Conservation (phyloP, 2,797 vertebrate species). For the Cygnus olor region DNA sequence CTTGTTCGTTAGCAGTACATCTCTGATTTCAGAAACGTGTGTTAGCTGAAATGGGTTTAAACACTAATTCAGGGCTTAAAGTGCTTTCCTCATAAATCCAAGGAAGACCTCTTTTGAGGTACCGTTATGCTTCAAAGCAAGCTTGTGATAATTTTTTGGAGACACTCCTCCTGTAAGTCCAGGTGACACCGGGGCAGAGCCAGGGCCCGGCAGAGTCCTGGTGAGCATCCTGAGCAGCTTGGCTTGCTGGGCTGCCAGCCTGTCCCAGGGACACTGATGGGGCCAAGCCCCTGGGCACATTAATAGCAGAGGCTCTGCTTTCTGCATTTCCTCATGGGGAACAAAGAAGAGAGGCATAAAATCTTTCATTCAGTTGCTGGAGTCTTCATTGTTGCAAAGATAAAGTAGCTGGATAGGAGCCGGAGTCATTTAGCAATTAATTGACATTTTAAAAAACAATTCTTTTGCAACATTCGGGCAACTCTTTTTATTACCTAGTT, state of each 20-base stretch:
- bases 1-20: background rate
- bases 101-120: background rate
- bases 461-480: constrained; percentile 74
- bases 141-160: no score
- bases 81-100: rapidly evolving
- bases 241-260: background rate
- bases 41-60: background rate
- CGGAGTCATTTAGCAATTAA: constrained; percentile 60
- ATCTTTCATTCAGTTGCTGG: background rate
- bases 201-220: background rate
- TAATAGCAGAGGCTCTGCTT: background rate
- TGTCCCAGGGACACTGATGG: background rate
- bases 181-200: background rate
- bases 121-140: background rate
- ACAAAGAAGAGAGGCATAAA: constrained; percentile 11
- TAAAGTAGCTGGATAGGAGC: constrained; percentile 21
- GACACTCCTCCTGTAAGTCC: background rate
- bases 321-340: background rate
- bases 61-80: background rate
- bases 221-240: background rate
- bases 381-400: constrained; percentile 25
- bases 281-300: background rate
- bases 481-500: constrained; percentile 74
- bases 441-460: constrained; percentile 68
- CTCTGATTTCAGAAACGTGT: background rate